phyloP scores from a whole-genome alignment of 2,113 vertebrate genomes.

The Cochlearius cochlearius region DNA sequence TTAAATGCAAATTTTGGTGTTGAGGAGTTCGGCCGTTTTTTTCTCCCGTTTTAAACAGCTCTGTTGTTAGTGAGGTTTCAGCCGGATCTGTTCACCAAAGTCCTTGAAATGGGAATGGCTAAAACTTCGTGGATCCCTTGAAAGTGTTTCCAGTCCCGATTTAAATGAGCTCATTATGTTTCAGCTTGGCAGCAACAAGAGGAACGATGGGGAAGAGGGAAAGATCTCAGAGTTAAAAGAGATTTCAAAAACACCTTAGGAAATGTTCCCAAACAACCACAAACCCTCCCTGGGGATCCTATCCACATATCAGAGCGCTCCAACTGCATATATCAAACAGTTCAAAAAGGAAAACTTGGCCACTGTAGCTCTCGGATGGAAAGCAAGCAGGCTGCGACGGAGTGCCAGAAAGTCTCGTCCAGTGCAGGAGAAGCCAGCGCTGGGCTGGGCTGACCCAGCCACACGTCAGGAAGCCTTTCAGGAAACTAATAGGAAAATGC shows the following conservation, averaged over 20 bases:
- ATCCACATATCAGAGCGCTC: neutral
- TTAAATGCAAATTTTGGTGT: neutral
- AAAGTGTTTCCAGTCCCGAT: neutral
- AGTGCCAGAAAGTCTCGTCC: neutral
- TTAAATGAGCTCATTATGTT: slow-evolving; percentile 23
- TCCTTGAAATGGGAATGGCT: neutral
- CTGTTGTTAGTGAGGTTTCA: neutral
- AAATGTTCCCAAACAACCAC: slow-evolving; percentile 36
- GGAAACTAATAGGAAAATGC: neutral
- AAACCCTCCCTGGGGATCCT: neutral
- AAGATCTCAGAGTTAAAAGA: neutral
- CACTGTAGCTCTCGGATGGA: neutral
- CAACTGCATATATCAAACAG: neutral
- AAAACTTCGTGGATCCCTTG: neutral
- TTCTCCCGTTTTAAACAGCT: neutral
- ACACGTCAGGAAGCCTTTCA: neutral
- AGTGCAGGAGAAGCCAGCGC: neutral
- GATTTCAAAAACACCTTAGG: slow-evolving; percentile 49
- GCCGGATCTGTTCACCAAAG: neutral
- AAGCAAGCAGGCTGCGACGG: neutral
- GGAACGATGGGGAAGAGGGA: neutral
- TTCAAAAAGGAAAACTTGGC: slow-evolving; percentile 9
- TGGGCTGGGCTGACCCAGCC: neutral
- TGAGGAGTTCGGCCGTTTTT: neutral
- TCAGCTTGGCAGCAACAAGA: neutral